These are phyloP conservation scores for Balearica regulorum DNA, from an alignment of 2,797 vertebrate species.

Conservation along the genomic window DNA sequence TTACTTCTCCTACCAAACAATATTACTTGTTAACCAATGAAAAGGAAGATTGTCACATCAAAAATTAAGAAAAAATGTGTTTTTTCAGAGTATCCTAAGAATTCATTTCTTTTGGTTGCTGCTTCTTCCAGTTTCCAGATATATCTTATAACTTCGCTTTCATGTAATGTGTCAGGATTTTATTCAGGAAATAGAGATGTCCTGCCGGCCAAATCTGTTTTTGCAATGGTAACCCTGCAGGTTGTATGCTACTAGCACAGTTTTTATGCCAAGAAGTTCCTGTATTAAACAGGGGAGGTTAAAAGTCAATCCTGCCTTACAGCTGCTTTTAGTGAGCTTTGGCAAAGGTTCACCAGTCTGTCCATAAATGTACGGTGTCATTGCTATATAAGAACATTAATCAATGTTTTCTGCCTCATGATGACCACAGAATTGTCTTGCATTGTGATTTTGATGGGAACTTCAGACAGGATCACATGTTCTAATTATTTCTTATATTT, in stretches of 20 bases:
- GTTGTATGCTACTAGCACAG: constrained; percentile 54
- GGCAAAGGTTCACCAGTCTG: constrained; percentile 53
- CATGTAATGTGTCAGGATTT: constrained; percentile 46
- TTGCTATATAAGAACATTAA: constrained; percentile 43
- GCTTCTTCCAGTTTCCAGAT: constrained; percentile 23
- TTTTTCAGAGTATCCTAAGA: constrained; percentile 1
- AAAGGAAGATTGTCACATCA: background rate
- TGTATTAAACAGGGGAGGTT: constrained; percentile 69
- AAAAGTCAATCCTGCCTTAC: constrained; percentile 72
- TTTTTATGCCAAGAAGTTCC: constrained; percentile 68
- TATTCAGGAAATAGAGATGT: constrained; percentile 67
- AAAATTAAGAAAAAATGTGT: background rate
- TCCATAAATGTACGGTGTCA: constrained; percentile 21
- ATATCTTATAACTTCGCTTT: background rate
- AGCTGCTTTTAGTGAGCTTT: constrained; percentile 71
- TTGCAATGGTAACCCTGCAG: constrained; percentile 66
- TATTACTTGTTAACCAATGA: background rate
- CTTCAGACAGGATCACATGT: background rate
- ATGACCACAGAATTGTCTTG: background rate
- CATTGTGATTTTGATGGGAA: constrained; percentile 33
- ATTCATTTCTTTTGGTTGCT: background rate
- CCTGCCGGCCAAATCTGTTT: constrained; percentile 72
- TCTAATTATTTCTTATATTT: background rate
- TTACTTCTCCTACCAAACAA: background rate
- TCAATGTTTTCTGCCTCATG: constrained; percentile 36